Conservation (phyloP, 2,113 vertebrate genomes). For the Oryzias javanicus region DNA sequence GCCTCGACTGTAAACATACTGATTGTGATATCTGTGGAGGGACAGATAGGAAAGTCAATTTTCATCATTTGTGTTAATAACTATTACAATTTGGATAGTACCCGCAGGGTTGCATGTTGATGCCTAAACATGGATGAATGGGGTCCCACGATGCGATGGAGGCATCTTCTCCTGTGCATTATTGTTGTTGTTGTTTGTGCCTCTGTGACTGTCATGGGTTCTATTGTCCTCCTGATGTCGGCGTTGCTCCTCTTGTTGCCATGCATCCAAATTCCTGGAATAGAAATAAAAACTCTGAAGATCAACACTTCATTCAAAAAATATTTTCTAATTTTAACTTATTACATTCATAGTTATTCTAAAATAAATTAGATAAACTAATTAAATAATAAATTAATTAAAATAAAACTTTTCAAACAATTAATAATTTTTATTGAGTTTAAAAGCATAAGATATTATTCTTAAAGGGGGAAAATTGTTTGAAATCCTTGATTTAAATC, state of each 20-base stretch:
- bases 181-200: conserved; percentile 82
- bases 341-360: too few species aligned
- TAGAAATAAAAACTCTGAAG: background rate
- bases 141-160: conserved; percentile 31
- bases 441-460: too few species aligned
- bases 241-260: conserved; percentile 77
- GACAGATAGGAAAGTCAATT: conserved; percentile 3
- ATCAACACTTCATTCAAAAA: background rate
- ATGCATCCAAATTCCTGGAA: conserved; percentile 78
- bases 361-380: too few species aligned
- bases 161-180: conserved; percentile 36
- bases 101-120: conserved; percentile 77
- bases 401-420: too few species aligned
- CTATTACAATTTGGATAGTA: conserved; percentile 30
- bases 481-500: too few species aligned
- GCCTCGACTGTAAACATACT: conserved; percentile 10
- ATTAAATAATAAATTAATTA: too few species aligned
- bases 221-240: conserved; percentile 75
- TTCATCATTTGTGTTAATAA: background rate
- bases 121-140: conserved; percentile 45
- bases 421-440: too few species aligned
- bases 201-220: conserved; percentile 75
- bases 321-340: too few species aligned
- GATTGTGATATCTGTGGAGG: conserved; percentile 55
- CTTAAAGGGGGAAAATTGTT: too few species aligned